Base-by-base conservation (phyloP, 2,888 invertebrate genomes). In the Formica aserva region DNA sequence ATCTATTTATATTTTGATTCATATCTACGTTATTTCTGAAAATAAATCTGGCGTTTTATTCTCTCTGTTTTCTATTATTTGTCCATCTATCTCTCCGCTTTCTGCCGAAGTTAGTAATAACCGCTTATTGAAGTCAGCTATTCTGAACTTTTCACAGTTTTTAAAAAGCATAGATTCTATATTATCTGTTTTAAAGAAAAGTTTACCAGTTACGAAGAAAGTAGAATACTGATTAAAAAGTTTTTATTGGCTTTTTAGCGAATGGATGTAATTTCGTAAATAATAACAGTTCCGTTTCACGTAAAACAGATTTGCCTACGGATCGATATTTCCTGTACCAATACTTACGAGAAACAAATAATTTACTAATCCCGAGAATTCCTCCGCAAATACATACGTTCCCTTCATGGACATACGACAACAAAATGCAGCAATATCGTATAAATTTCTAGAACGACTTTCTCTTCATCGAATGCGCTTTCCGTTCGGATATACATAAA, bases 161-260 rank as follows among this genome's bases (percentile, higher is more conserved):
- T 48, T 26, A 35, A 45, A 32, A 4, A 62, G 48, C 18, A 35
- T 41, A 78, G 41, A n/a, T 71, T 71, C 22, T 32, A 45, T 5
- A 57, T 69, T 69, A 41, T 45, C 18, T 22, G 9, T 13, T n/a
- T 48, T 32, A 48, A 26, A 15, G 11, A 3, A 48, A 29, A 48
- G 48, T 67, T 48, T 32, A 32, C 11, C 32, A 48, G 32, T 15
- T 45, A 45, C 32, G 2, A 45, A 35, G 32, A 48, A 80, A 62
- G 60, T 35, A 26, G 26, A n/a, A 48, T 22, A 26, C 29, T 80
- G 45, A 71, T 80, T 71, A 72, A 80, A 78, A 69, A 72, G 60
- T 80, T 80, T 35, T 48, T 48, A 80, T 80, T 72, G 35, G 35
- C 35, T 48, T n/a, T 71, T 45, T 26, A n/a, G 6, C 45, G 45